Evolutionary conservation across 2,113 vertebrate genomes (phyloP).

Genomic region (Ibidorhyncha struthersii): DNA sequence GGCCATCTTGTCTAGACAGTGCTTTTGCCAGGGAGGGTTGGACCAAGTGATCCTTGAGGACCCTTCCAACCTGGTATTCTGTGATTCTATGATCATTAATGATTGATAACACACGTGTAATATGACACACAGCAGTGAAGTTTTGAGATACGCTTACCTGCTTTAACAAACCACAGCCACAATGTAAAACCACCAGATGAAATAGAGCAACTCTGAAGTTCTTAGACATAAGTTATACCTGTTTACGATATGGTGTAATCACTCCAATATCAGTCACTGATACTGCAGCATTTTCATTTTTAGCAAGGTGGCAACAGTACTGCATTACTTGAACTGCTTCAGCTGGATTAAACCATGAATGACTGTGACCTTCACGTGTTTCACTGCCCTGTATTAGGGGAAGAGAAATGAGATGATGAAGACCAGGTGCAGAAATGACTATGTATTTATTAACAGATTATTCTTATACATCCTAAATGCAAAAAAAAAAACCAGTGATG

Average conservation of each 20-base stretch:
- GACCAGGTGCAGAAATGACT: not conserved
- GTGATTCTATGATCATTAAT: not conserved
- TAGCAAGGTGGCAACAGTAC: conserved; percentile 90
- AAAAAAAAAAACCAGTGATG: not conserved
- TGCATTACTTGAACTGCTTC: conserved; percentile 92
- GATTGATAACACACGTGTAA: not conserved
- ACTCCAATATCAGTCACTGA: conserved; percentile 83
- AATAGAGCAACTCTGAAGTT: not conserved
- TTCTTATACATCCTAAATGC: not conserved
- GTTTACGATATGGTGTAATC: conserved; percentile 92
- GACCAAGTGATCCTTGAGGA: not conserved
- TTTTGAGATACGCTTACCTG: not conserved
- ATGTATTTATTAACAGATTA: not conserved
- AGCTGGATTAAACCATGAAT: conserved; percentile 92
- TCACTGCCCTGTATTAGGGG: conserved; percentile 81
- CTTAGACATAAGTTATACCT: conserved; percentile 72
- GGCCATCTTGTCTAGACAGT: not conserved
- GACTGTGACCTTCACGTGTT: conserved; percentile 86
- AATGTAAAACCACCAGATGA: not conserved
- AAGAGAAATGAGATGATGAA: not conserved
- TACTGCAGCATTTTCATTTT: conserved; percentile 78
- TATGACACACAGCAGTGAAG: not conserved
- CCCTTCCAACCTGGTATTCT: not conserved
- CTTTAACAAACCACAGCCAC: not conserved
- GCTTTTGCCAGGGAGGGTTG: not conserved